Conservation (phyloP, 2,797 vertebrate species). For the Lophius americanus region DNA sequence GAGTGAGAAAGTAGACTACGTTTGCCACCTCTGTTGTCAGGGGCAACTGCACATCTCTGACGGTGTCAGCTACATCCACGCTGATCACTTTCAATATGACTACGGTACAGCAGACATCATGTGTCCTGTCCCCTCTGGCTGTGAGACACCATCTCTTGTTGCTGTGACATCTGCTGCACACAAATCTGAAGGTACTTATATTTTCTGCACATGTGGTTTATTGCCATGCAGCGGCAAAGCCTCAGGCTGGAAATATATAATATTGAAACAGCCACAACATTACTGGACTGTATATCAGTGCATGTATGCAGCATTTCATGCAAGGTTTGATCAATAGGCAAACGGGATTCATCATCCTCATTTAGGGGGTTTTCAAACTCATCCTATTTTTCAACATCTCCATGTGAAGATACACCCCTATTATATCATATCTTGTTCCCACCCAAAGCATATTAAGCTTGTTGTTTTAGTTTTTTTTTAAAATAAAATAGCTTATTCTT, state of each 20-base stretch:
- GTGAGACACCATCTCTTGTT: conserved; percentile 41
- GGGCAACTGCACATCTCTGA: not conserved
- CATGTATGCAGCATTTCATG: too few relatives aligned
- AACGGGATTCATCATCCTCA: too few relatives aligned
- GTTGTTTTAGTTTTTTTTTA: too few relatives aligned
- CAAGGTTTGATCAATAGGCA: too few relatives aligned
- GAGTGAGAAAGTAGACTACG: conserved; percentile 19
- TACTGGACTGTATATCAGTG: too few relatives aligned
- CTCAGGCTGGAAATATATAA: not conserved
- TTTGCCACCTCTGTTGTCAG: conserved; percentile 54
- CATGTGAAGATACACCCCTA: too few relatives aligned
- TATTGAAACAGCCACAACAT: too few relatives aligned
- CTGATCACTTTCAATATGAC: conserved; percentile 53
- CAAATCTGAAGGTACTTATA: conserved; percentile 6
- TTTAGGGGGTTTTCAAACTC: too few relatives aligned
- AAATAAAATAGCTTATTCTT: too few relatives aligned
- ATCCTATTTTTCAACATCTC: too few relatives aligned
- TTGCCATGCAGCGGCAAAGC: not conserved
- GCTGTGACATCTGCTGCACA: conserved; percentile 28
- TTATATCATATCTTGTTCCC: too few relatives aligned
- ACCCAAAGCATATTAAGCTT: too few relatives aligned
- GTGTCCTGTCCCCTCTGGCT: conserved; percentile 48
- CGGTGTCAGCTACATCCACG: conserved; percentile 25
- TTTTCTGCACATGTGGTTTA: not conserved
- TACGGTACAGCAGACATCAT: conserved; percentile 67